phyloP scores from a whole-genome alignment of 2,113 vertebrate species.

The Anthoscopus minutus region DNA sequence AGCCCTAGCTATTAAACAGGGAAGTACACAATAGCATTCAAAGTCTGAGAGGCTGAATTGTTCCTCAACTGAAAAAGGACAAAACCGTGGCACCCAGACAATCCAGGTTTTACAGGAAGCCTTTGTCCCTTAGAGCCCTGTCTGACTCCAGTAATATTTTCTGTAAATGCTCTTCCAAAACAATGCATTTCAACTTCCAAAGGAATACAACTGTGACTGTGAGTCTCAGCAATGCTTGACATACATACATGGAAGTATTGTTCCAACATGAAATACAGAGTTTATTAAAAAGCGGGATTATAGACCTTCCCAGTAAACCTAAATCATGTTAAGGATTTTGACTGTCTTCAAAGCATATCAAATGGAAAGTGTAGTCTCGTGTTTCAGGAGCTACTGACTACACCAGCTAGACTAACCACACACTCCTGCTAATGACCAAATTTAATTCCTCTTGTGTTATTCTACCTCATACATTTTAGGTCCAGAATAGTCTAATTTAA shows the following conservation, averaged over 20 bases:
- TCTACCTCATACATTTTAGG: not conserved
- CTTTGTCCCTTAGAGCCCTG: not conserved
- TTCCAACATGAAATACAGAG: not conserved
- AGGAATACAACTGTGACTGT: not conserved
- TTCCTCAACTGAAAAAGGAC: not conserved
- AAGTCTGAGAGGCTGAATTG: not conserved
- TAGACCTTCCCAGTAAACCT: not conserved
- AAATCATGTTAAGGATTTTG: not conserved
- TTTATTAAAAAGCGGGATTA: slow-evolving; percentile 7
- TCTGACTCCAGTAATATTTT: not conserved
- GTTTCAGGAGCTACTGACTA: not conserved
- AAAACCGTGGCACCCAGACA: not conserved
- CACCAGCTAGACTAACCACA: not conserved
- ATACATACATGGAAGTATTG: not conserved
- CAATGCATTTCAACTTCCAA: not conserved
- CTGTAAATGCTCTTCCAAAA: not conserved
- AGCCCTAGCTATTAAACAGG: not conserved
- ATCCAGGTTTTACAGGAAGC: not conserved
- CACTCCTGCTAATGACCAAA: not conserved
- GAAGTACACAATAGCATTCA: not conserved
- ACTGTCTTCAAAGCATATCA: not conserved
- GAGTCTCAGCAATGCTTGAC: not conserved
- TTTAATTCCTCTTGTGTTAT: not conserved
- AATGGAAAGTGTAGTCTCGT: not conserved
- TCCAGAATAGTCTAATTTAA: slow-evolving; percentile 7